Conservation (phyloP, 2,113 vertebrate genomes). For the Hippocampus comes region DNA sequence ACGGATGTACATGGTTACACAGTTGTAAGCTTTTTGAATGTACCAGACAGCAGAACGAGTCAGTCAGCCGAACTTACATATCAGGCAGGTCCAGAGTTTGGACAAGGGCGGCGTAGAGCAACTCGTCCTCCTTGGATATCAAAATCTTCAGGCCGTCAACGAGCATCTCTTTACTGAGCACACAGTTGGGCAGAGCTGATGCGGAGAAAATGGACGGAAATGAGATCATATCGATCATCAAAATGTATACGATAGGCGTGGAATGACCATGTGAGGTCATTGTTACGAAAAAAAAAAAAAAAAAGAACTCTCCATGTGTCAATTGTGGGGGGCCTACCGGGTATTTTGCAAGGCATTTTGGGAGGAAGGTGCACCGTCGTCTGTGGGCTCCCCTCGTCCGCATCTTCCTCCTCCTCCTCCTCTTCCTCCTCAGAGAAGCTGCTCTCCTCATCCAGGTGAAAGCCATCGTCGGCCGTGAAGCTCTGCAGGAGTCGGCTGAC, state of each 20-base stretch:
- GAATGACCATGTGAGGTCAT: slow-evolving; percentile 19
- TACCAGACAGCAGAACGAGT: background rate
- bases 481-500: slow-evolving; percentile 90
- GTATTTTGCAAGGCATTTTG: slow-evolving; percentile 68
- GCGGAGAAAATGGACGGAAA: slow-evolving; percentile 22
- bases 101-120: slow-evolving; percentile 89
- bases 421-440: slow-evolving; percentile 86
- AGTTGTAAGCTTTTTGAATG: background rate
- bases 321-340: slow-evolving; percentile 51
- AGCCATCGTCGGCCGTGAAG: slow-evolving; percentile 85
- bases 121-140: slow-evolving; percentile 91
- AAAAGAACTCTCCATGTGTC: background rate
- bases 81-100: slow-evolving; percentile 89
- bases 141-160: slow-evolving; percentile 91
- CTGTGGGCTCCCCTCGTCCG: slow-evolving; percentile 18
- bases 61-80: slow-evolving; percentile 80
- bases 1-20: background rate
- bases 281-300: slow-evolving; percentile 21
- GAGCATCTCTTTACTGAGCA: slow-evolving; percentile 86
- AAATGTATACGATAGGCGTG: slow-evolving; percentile 27
- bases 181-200: slow-evolving; percentile 77
- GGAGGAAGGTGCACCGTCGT: slow-evolving; percentile 56
- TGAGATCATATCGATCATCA: slow-evolving; percentile 2
- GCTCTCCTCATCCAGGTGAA: slow-evolving; percentile 84
- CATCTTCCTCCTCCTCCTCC: slow-evolving; percentile 70